Percentiles rank a stretch among this genome's conserved stretches.
Evolutionary conservation across 1,140 invertebrate genomes (phyloP).

Genomic region (Apis cerana): DNA sequence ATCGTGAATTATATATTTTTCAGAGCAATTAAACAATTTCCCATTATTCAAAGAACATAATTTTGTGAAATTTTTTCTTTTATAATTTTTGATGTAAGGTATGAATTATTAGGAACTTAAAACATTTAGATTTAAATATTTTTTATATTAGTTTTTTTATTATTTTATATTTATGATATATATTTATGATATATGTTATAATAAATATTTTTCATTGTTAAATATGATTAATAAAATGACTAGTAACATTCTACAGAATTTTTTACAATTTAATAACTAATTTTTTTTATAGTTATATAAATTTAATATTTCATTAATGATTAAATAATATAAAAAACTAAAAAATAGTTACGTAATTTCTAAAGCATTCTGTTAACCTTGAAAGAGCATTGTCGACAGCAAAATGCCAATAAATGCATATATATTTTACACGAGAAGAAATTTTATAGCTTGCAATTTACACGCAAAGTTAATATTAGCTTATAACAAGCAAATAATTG

Average conservation of each 20-base stretch:
- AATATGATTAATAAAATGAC: not conserved
- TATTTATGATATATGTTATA: not conserved
- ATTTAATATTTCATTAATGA: not conserved
- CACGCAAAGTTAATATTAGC: not conserved
- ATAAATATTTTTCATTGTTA: not conserved
- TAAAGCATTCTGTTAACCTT: no score
- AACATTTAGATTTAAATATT: not conserved
- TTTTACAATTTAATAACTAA: not conserved
- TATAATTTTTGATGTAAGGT: not conserved
- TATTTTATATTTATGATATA: rapidly evolving
- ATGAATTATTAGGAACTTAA: not conserved
- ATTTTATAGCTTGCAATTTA: not conserved
- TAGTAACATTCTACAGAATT: not conserved
- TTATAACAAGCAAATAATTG: not conserved
- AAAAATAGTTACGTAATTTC: no score
- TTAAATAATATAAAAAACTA: no score
- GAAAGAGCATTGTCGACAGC: not conserved
- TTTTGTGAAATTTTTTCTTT: not conserved
- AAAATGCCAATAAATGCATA: not conserved
- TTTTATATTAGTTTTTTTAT: not conserved
- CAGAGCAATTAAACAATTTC: not conserved
- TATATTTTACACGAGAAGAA: slow-evolving; percentile 4
- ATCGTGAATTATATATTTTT: not conserved
- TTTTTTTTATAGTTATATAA: not conserved
- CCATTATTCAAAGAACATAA: not conserved